Conservation (phyloP, 2,888 invertebrate species). For the Colletes collaris region DNA sequence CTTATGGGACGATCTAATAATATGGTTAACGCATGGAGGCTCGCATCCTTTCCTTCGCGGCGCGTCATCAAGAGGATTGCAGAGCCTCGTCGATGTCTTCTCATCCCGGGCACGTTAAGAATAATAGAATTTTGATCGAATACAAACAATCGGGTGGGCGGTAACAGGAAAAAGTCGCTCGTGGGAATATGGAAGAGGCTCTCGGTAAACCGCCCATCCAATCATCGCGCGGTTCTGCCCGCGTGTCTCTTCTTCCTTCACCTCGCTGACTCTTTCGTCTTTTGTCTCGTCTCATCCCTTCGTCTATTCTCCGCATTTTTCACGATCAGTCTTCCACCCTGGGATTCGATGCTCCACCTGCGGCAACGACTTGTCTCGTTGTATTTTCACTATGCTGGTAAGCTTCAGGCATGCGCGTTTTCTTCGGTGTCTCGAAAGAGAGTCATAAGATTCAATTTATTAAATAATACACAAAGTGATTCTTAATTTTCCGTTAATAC, state of each 20-base stretch:
- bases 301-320: conserved; percentile 23
- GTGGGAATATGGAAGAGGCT: conserved; percentile 68
- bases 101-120: conserved; percentile 66
- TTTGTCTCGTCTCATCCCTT: conserved; percentile 23
- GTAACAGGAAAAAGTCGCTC: conserved; percentile 67
- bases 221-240: conserved; percentile 64
- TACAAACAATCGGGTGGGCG: conserved; percentile 70
- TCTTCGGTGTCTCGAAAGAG: neutral
- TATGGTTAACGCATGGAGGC: conserved; percentile 7
- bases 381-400: conserved; percentile 20
- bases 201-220: conserved; percentile 67
- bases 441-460: neutral
- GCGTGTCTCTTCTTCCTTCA: conserved; percentile 35
- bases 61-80: conserved; percentile 54
- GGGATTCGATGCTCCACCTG: conserved; percentile 38
- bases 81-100: conserved; percentile 44
- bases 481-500: neutral
- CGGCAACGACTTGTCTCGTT: conserved; percentile 33
- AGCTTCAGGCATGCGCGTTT: neutral
- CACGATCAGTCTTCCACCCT: conserved; percentile 39
- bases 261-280: conserved; percentile 25
- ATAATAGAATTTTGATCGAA: conserved; percentile 74
- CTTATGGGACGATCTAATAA: too few species aligned
- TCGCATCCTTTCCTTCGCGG: conserved; percentile 37
- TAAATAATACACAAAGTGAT: neutral